Evolutionary conservation across 2,888 invertebrate species (phyloP), one percentile per base, ranked within the genome.

Genomic region (Cheilosia soror): DNA sequence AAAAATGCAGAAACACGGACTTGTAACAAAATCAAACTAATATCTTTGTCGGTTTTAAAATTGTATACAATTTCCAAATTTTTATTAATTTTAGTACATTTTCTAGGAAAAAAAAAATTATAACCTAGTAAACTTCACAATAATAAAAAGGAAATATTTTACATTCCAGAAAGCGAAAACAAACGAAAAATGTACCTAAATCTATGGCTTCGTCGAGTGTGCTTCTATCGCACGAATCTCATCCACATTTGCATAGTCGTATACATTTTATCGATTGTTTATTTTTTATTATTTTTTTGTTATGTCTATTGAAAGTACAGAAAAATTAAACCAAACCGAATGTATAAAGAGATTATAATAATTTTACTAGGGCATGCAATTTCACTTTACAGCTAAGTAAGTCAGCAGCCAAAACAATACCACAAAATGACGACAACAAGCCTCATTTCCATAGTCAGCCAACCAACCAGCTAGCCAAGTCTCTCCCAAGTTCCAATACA

Each of bases 331-430:
- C 9, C 40, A 57, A 49, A 49, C 47, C 25, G 44, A 15, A 63
- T 55, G 47, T 69, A 69, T n/a, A 33, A 5, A 55, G 29, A 57
- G 31, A 57, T 44, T 60, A 51, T 40, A 49, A 79, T 68, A 29
- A 80, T 71, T 76, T 85, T 77, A 85, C 77, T 85, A 85, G 85
- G 85, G 85, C 85, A 85, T 81, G 63, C 72, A 85, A 85, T 85
- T 81, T 85, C 85, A 72, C 81, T 81, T 85, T 72, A 85, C 81
- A 72, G 81, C 68, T 81, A 81, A 81, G 62, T 81, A 84, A 84
- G 84, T 66, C 75, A 76, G 84, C 80, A 11, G 37, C 37, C 37
- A 37, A 37, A 37, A 37, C 71, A 80, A 85, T 80, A 77, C 72
- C 77, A 81, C 53, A 42, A 53, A 37, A 29, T 15, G 44, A 37